Base-by-base conservation (phyloP, 2,888 invertebrate species). In the Endomychus coccineus region DNA sequence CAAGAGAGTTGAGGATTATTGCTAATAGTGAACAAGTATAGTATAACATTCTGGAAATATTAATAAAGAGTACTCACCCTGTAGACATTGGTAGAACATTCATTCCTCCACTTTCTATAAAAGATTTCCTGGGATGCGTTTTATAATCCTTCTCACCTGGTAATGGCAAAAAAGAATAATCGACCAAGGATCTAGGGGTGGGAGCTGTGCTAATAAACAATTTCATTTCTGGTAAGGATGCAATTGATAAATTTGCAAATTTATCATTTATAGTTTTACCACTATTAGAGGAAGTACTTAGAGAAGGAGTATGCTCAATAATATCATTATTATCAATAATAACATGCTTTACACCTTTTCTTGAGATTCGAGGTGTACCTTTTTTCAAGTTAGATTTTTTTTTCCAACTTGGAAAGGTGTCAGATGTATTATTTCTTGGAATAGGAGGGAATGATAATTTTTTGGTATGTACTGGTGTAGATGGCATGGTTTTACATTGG, bases 61-160 rank as follows among this genome's bases (percentile, higher is more conserved):
- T 2, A 35, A 5, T 13, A 6, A 21, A 36, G 7, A 28, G 10
- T 14, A 6, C 38, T 44, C 43, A 73, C 36, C 74, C 72, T 6
- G 73, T 73, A 3, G 74, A 69, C 70, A 74, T 73, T 2, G 77
- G 76, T 28, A 73, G 66, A 9, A 76, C 70, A 37, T 71, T 73
- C 52, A 66, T 70, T 0, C 74, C 74, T 2, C 74, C 74, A 55
- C 73, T 73, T 52, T 76, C 75, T 46, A 75, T 73, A 46, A 76
- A 75, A 42, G 71, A 71, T 52, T 72, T 73, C 44, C 68, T 69
- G n/a, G 70, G 67, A 15, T 61, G 56, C 43, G 66, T 64, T 16
- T 53, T 55, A 24, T 62, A 62, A 42, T 71, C 70, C 44, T 71
- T 71, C 41, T 69, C 69, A 13, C 69, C 71, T 19, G 57, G 45